Base-by-base conservation (phyloP, 2,888 invertebrate genomes). In the Aporophyla nigra region DNA sequence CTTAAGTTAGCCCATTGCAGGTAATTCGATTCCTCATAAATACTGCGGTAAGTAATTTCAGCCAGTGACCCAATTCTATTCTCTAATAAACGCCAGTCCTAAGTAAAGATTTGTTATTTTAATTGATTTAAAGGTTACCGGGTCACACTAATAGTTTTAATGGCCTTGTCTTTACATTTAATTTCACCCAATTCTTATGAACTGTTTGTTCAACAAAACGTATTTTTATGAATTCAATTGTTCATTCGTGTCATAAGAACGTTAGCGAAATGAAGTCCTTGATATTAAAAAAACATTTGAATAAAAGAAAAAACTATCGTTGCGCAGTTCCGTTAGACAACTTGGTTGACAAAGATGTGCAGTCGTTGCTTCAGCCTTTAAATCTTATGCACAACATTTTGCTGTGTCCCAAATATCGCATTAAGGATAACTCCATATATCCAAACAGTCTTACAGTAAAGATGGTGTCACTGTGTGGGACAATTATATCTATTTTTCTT, bases 281-380 rank as follows among this genome's bases (percentile, higher is more conserved):
- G 5, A 43, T 21, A 27, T 59, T 62, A 69, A 62, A 27, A 46
- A 69, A 46, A 46, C 9, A 16, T 46, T 62, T 46, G 7, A 69
- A 21, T 3, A 27, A 21, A 46, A 69, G 21, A 46, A 69, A 69
- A 16, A 69, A 46, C 21, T 69, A 10, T 46, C 16, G 46, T 1
- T 69, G 62, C 0, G 10, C 21, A 24, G 21, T 58, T n/a, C 62
- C 16, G 2, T 27, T 27, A 16, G 21, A 71, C 40, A 51, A 71
- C 46, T 51, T 51, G 7, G n/a, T 76, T 14, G 76, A 76, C n/a
- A 76, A 76, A 76, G 76, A 76, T 76, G 66, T 76, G 24, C 76
- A 77, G 46, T 76, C 66, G 7, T 66, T 76, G 76, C 46, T 76
- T 21, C 21, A 59, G 1, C 72, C 73, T 53, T 5, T 74, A 51